A percentile compares a stretch with the other conserved stretches of the same genome.
Conservation (phyloP, 2,113 vertebrate species). For the Arothron firmamentum region DNA sequence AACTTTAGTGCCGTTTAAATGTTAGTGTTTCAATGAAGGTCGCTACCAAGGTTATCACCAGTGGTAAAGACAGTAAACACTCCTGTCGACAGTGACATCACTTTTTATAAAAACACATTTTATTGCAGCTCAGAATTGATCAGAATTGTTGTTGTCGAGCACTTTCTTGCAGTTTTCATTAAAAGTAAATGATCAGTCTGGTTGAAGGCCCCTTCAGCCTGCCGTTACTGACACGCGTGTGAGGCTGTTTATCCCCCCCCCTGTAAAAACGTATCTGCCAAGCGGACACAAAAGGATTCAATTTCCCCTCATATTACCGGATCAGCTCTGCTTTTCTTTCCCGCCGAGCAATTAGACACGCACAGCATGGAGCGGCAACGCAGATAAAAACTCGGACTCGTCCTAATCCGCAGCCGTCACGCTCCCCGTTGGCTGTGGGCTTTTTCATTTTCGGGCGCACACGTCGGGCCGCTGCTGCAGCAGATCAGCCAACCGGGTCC, state of each 20-base stretch:
- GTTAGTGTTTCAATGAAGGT: too few species aligned
- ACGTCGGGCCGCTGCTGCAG: not conserved
- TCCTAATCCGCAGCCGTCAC: not conserved
- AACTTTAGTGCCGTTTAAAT: too few species aligned
- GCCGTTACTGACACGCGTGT: too few species aligned
- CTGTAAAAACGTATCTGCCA: not conserved
- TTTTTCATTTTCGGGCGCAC: not conserved
- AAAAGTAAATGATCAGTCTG: too few species aligned
- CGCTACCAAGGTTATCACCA: too few species aligned
- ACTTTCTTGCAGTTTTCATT: too few species aligned
- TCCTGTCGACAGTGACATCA: too few species aligned
- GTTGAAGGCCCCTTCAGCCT: too few species aligned
- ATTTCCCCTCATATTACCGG: not conserved
- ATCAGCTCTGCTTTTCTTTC: not conserved
- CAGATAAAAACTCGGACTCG: not conserved
- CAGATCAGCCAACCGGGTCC: slow-evolving; percentile 15
- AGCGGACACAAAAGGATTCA: not conserved
- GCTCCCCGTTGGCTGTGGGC: not conserved
- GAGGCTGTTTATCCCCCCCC: not conserved
- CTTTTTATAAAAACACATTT: too few species aligned
- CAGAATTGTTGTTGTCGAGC: too few species aligned
- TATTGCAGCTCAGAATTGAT: too few species aligned
- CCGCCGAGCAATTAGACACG: not conserved
- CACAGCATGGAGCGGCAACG: not conserved
- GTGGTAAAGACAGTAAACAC: too few species aligned